A percentile compares a stretch with the other conserved stretches of the same genome.
Evolutionary conservation across 2,888 invertebrate species (phyloP).

Genomic region (Imbricaverruca yamaguchii): DNA sequence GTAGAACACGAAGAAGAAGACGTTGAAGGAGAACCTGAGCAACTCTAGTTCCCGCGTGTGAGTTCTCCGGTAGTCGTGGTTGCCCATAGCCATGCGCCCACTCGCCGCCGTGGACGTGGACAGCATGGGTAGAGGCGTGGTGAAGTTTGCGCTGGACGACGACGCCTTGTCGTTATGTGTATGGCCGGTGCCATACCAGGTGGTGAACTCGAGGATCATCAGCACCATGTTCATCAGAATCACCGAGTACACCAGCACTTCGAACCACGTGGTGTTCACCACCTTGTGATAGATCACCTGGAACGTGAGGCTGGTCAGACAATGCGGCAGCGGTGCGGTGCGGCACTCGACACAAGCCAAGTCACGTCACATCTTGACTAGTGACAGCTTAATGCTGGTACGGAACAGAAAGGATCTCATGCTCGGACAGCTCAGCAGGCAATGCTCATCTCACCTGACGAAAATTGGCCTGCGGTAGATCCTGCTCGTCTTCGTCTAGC

Average conservation of each 20-base stretch:
- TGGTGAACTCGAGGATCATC: constrained; percentile 27
- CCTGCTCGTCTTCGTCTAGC: neutral
- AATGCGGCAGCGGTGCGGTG: too few relatives aligned
- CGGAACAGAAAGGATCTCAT: too few relatives aligned
- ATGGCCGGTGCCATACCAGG: neutral
- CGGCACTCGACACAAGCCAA: too few relatives aligned
- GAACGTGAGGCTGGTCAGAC: neutral
- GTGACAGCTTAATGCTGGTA: too few relatives aligned
- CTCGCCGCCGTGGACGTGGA: neutral
- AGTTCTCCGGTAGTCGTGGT: neutral
- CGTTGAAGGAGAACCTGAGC: neutral
- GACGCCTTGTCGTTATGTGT: neutral
- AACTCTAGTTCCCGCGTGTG: neutral
- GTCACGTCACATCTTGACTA: too few relatives aligned
- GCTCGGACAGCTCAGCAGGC: too few relatives aligned
- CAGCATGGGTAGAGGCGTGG: neutral
- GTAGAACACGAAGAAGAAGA: constrained; percentile 10
- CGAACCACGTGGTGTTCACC: constrained; percentile 43
- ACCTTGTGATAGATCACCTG: constrained; percentile 26
- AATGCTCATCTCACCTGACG: neutral
- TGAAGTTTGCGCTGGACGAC: neutral
- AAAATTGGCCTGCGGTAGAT: neutral
- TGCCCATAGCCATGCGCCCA: neutral
- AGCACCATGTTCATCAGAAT: constrained; percentile 35
- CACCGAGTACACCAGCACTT: constrained; percentile 36